phyloP scores from a whole-genome alignment of 1,140 invertebrate species.

The Melanaphis sacchari region DNA sequence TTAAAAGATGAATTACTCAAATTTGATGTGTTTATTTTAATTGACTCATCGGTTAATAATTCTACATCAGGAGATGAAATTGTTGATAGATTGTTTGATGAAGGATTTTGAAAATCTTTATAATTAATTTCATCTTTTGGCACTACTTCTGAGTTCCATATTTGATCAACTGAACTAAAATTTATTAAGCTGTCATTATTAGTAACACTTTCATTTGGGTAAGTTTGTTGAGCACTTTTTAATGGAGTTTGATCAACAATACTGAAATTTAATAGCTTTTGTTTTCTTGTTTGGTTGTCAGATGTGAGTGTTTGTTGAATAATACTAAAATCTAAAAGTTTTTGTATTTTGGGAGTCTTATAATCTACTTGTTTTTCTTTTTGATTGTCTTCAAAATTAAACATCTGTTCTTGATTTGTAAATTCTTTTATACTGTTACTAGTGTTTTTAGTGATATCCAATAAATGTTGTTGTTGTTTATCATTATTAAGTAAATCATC shows the following conservation, averaged over 20 bases:
- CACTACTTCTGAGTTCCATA: background rate
- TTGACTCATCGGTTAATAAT: background rate
- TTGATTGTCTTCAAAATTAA: background rate
- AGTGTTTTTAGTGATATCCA: background rate
- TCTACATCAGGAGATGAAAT: constrained; percentile 7
- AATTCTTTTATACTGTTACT: background rate
- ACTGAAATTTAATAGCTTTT: constrained; percentile 46
- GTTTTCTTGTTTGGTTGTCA: background rate
- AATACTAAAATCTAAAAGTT: constrained; percentile 37
- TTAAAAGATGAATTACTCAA: background rate
- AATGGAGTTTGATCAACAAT: constrained; percentile 40
- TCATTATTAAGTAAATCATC: constrained; percentile 9
- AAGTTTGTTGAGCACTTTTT: background rate
- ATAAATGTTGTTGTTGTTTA: background rate
- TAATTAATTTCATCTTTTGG: background rate
- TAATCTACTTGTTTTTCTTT: background rate
- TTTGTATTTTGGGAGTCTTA: constrained; percentile 17
- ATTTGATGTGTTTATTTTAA: background rate
- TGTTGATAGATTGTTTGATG: background rate
- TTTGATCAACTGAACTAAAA: constrained; percentile 24
- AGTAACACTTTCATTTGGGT: background rate
- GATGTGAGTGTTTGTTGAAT: background rate
- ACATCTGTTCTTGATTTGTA: background rate
- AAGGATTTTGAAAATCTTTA: background rate
- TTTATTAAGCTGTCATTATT: constrained; percentile 31